Evolutionary conservation across 2,113 vertebrate genomes (phyloP).

Genomic region (Ochotona princeps): DNA sequence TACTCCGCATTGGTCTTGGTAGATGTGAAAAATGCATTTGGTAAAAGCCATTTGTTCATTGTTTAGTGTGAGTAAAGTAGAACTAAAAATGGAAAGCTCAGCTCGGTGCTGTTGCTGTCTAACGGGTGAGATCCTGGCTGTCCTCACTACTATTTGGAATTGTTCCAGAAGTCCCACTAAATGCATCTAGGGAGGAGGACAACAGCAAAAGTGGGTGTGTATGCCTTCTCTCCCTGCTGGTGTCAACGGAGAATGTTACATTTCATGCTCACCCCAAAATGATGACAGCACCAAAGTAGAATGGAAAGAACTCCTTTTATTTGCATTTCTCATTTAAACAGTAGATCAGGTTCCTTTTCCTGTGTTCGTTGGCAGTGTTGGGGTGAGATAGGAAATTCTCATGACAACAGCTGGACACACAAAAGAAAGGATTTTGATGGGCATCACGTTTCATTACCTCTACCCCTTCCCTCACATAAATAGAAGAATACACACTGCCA

Average conservation of each 20-base stretch:
- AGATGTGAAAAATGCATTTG: not conserved
- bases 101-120: not conserved
- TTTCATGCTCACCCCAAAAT: not conserved
- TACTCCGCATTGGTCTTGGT: not conserved
- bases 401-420: not conserved
- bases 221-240: not conserved
- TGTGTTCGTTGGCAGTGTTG: not conserved
- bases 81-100: conserved; percentile 46
- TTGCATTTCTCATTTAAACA: not conserved
- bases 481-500: not conserved
- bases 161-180: not conserved
- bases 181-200: not conserved
- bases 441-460: not conserved
- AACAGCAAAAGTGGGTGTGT: not conserved
- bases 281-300: not conserved
- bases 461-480: not conserved
- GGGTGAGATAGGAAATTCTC: not conserved
- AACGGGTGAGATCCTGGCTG: not conserved
- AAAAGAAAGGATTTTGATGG: not conserved
- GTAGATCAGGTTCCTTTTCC: not conserved
- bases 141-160: not conserved
- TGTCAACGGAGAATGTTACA: not conserved
- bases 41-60: conserved; percentile 4
- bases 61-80: not conserved
- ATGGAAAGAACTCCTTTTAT: not conserved